Conservation (phyloP, 2,888 invertebrate species). For the Dichetophora obliterata region DNA sequence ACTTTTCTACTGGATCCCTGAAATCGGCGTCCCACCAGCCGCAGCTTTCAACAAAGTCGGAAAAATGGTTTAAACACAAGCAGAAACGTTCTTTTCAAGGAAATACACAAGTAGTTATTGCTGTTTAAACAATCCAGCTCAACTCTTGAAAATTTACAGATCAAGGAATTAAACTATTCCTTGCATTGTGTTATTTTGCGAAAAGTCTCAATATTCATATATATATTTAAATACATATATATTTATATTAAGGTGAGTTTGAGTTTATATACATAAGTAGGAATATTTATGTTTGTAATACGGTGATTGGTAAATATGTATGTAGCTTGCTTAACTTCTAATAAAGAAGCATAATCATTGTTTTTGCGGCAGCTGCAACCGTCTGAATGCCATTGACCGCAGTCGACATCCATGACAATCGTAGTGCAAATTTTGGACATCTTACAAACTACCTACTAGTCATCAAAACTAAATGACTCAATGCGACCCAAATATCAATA, state of each 20-base stretch:
- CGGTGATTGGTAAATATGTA: neutral
- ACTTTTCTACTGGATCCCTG: conserved; percentile 46
- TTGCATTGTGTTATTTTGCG: neutral
- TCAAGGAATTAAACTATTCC: neutral
- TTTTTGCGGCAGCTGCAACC: conserved; percentile 1
- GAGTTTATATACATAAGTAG: neutral
- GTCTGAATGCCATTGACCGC: conserved; percentile 24
- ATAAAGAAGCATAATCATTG: conserved; percentile 1
- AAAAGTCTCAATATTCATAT: neutral
- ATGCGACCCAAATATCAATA: too few species aligned
- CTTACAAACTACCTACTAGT: too few species aligned
- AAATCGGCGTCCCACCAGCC: conserved; percentile 40
- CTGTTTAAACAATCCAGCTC: neutral
- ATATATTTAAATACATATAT: conserved; percentile 20
- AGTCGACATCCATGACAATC: neutral
- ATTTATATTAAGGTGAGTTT: conserved; percentile 31
- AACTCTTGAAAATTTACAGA: neutral
- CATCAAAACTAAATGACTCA: too few species aligned
- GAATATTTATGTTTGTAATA: neutral
- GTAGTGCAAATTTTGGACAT: too few species aligned
- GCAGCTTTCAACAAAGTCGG: conserved; percentile 13
- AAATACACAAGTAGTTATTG: conserved; percentile 35
- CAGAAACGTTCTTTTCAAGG: conserved; percentile 24
- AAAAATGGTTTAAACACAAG: conserved; percentile 47
- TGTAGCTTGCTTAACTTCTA: conserved; percentile 1